Conservation (phyloP, 1,140 invertebrate species). For the Vanessa tameamea region DNA sequence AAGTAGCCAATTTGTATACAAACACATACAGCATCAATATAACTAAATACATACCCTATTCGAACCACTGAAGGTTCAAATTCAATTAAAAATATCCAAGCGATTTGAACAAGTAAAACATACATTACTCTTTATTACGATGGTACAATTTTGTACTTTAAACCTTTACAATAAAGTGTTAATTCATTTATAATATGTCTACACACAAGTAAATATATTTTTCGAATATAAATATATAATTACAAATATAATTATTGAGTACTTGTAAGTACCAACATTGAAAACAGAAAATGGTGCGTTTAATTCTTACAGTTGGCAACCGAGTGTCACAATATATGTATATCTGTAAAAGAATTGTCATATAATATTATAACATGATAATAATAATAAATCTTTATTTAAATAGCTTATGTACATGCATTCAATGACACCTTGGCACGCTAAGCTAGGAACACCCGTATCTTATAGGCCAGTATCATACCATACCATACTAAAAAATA, state of each 20-base stretch:
- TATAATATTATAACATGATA: too few relatives aligned
- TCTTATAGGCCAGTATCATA: too few relatives aligned
- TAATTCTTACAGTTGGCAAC: too few relatives aligned
- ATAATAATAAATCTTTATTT: too few relatives aligned
- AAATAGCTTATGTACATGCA: too few relatives aligned
- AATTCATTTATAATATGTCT: background rate
- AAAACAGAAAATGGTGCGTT: background rate
- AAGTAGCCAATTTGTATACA: constrained; percentile 62
- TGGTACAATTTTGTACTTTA: background rate
- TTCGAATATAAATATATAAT: background rate
- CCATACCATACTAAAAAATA: too few relatives aligned
- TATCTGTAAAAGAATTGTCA: too few relatives aligned
- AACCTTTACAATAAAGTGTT: background rate
- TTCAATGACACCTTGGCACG: too few relatives aligned
- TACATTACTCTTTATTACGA: constrained; percentile 17
- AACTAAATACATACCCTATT: constrained; percentile 23
- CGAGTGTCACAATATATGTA: too few relatives aligned
- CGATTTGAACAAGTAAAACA: constrained; percentile 34
- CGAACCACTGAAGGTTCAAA: background rate
- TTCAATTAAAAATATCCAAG: constrained; percentile 4
- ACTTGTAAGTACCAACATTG: background rate
- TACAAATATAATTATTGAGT: background rate
- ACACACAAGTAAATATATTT: background rate
- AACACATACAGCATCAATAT: constrained; percentile 44
- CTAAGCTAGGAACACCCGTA: too few relatives aligned